Percentiles rank a stretch among this genome's conserved stretches.
These are phyloP conservation scores for Piscicola geometra DNA, from an alignment of 2,888 invertebrate genomes.

Conservation along the genomic window DNA sequence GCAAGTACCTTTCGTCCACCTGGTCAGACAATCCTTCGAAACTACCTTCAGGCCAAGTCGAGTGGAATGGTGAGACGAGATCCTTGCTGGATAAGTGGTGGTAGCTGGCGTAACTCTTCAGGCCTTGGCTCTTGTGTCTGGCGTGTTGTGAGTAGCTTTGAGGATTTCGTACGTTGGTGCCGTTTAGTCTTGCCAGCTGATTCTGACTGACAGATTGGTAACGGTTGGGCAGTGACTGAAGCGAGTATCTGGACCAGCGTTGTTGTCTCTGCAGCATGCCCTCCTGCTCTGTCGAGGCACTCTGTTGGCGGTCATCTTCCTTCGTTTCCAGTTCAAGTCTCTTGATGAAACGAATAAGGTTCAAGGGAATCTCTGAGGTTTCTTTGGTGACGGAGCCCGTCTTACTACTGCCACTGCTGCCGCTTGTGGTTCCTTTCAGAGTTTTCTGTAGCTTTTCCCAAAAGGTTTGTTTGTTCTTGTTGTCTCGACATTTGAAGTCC, in stretches of 20 bases:
- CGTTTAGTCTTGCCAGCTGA: conserved; percentile 13
- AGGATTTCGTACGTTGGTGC: neutral
- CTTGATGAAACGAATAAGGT: conserved; percentile 35
- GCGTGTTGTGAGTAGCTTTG: conserved; percentile 12
- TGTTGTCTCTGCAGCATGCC: conserved; percentile 24
- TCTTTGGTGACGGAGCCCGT: neutral
- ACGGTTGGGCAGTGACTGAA: conserved; percentile 36
- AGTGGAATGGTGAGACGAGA: conserved; percentile 35
- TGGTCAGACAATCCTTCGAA: conserved; percentile 36
- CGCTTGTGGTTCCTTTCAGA: conserved; percentile 34
- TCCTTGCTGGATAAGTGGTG: conserved; percentile 35
- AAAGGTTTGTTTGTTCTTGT: conserved; percentile 35
- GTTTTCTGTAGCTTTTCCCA: conserved; percentile 41
- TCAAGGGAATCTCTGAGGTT: conserved; percentile 27
- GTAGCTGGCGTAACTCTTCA: conserved; percentile 37
- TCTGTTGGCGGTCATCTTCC: conserved; percentile 16
- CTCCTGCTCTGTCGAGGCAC: conserved; percentile 14
- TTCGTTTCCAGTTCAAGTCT: conserved; percentile 31
- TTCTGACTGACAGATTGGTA: conserved; percentile 23
- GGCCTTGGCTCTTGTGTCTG: conserved; percentile 20
- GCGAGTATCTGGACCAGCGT: conserved; percentile 36
- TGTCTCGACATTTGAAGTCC: conserved; percentile 41
- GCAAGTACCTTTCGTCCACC: conserved; percentile 27
- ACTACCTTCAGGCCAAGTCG: conserved; percentile 37
- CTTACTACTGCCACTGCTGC: neutral